These are phyloP conservation scores for Coccyzus lansbergi DNA, from an alignment of 2,797 vertebrate genomes.

Conservation along the genomic window DNA sequence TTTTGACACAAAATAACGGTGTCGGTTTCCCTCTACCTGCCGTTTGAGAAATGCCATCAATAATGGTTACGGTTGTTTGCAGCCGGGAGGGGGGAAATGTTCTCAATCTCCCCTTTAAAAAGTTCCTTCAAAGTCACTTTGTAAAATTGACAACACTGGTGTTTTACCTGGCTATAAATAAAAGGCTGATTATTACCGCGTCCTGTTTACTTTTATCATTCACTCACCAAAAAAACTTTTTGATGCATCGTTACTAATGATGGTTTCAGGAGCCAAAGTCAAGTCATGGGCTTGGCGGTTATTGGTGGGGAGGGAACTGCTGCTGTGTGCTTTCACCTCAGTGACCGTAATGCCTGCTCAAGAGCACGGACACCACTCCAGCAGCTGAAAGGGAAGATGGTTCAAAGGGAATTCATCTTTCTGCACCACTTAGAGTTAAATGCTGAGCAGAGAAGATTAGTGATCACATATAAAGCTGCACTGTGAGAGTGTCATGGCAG, in stretches of 20 bases:
- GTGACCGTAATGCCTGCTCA: not conserved
- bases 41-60: conserved; percentile 72
- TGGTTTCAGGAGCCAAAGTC: conserved; percentile 39
- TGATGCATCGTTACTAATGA: conserved; percentile 62
- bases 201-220: conserved; percentile 76
- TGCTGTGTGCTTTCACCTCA: not conserved
- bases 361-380: rapidly evolving
- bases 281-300: not conserved
- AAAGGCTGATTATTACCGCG: conserved; percentile 72
- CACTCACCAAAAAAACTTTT: conserved; percentile 75
- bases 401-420: not conserved
- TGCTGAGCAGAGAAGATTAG: not conserved
- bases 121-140: conserved; percentile 83
- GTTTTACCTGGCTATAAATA: conserved; percentile 72
- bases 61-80: conserved; percentile 72
- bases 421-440: not conserved
- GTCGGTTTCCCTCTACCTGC: conserved; percentile 62
- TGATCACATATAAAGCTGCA: not conserved
- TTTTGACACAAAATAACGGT: conserved; percentile 73
- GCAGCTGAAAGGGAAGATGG: not conserved
- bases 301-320: conserved; percentile 6
- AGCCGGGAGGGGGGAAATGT: conserved; percentile 46
- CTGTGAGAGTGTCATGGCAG: rapidly evolving
- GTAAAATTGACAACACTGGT: conserved; percentile 32
- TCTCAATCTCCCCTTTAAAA: conserved; percentile 67